phyloP scores from a whole-genome alignment of 2,888 invertebrate species.

The Ennomos erosarius region DNA sequence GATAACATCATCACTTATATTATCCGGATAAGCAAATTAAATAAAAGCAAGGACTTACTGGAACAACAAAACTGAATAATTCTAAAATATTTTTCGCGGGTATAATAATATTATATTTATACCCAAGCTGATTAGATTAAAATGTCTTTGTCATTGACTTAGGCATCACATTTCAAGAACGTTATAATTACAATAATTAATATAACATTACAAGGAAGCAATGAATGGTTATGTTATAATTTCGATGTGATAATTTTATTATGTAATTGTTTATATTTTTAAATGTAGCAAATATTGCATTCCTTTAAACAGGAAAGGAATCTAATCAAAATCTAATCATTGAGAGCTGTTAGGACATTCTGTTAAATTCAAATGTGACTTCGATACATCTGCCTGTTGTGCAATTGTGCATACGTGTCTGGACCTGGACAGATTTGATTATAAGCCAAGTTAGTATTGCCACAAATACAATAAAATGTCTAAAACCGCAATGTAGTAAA shows the following conservation, averaged over 20 bases:
- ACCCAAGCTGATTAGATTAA: constrained; percentile 1
- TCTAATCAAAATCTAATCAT: not conserved
- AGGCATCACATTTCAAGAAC: constrained; percentile 1
- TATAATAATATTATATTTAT: constrained; percentile 30
- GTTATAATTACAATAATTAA: not conserved
- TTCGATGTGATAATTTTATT: constrained; percentile 2
- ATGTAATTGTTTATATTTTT: not conserved
- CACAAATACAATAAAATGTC: constrained; percentile 1
- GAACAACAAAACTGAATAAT: constrained; percentile 49
- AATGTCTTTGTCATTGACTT: not conserved
- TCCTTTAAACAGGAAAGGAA: not conserved
- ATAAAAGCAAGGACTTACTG: constrained; percentile 15
- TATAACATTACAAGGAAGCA: not conserved
- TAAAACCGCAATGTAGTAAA: not conserved
- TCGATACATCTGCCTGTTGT: too few species aligned
- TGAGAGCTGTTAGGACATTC: not conserved
- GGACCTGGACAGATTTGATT: too few species aligned
- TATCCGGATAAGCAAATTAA: constrained; percentile 7
- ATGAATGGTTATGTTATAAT: not conserved
- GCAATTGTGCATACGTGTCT: too few species aligned
- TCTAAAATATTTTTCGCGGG: constrained; percentile 42
- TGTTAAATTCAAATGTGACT: too few species aligned
- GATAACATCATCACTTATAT: constrained; percentile 8
- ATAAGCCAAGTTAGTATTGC: not conserved
- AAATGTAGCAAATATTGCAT: not conserved